Conservation (phyloP, 2,888 invertebrate genomes). For the Drosophila prolongata region DNA sequence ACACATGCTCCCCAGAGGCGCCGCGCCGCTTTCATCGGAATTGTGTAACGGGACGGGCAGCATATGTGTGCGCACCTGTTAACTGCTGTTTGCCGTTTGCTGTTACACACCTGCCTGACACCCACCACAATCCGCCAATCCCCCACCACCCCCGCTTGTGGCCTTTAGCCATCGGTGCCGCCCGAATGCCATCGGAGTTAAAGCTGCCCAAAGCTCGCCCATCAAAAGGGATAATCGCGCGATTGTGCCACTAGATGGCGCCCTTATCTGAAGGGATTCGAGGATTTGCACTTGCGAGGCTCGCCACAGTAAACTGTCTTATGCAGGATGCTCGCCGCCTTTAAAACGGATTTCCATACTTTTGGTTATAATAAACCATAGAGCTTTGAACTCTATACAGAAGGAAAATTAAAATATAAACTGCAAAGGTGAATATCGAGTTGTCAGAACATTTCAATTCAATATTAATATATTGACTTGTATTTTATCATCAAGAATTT, state of each 20-base stretch:
- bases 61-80: conserved; percentile 52
- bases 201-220: conserved; percentile 29
- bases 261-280: background rate
- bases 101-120: conserved; percentile 3
- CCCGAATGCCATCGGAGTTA: conserved; percentile 11
- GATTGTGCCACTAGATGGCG: conserved; percentile 28
- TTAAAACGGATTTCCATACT: no score
- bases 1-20: conserved; percentile 38
- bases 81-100: conserved; percentile 24
- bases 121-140: background rate
- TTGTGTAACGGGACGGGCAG: conserved; percentile 31
- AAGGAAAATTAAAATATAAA: no score
- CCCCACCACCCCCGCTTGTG: background rate
- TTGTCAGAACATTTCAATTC: no score
- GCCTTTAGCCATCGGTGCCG: background rate
- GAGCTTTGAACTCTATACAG: no score
- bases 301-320: background rate
- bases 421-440: no score
- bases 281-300: background rate
- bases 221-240: conserved; percentile 28
- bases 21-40: conserved; percentile 33
- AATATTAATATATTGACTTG: no score
- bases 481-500: no score
- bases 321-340: background rate
- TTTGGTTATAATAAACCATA: no score